Conservation (phyloP, 2,797 vertebrate genomes). For the Ceryle rudis region DNA sequence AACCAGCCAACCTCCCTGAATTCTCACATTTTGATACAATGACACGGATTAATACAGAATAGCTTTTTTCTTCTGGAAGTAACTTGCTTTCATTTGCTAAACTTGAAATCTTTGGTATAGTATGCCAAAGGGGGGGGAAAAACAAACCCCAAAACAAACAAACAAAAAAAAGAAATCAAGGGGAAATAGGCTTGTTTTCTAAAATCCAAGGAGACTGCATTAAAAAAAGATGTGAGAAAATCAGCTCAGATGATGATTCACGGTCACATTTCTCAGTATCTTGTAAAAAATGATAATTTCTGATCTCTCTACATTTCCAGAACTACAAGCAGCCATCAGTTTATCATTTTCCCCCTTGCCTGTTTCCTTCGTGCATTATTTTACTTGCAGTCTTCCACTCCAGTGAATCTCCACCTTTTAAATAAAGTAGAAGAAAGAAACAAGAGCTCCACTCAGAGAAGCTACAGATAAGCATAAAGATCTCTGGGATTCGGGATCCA, state of each 20-base stretch:
- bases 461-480: conserved; percentile 41
- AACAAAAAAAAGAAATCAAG: background rate
- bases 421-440: conserved; percentile 16
- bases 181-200: conserved; percentile 33
- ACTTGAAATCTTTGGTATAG: background rate
- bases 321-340: background rate
- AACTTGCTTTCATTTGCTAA: conserved; percentile 59
- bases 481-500: conserved; percentile 34
- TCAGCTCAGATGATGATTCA: conserved; percentile 71
- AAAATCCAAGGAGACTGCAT: conserved; percentile 35
- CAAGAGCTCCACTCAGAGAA: conserved; percentile 22
- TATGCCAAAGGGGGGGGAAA: background rate
- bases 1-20: background rate
- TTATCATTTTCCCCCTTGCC: background rate
- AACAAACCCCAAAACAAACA: too few species aligned
- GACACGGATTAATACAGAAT: conserved; percentile 30
- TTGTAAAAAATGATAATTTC: conserved; percentile 30
- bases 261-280: conserved; percentile 66
- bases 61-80: conserved; percentile 32
- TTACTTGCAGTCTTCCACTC: background rate
- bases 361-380: conserved; percentile 20
- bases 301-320: conserved; percentile 9
- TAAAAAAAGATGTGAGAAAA: conserved; percentile 53
- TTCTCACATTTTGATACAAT: conserved; percentile 3
- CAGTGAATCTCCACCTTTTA: conserved; percentile 27